Evolutionary conservation across 2,888 invertebrate species (phyloP).

Genomic region (Cybosia mesomella): DNA sequence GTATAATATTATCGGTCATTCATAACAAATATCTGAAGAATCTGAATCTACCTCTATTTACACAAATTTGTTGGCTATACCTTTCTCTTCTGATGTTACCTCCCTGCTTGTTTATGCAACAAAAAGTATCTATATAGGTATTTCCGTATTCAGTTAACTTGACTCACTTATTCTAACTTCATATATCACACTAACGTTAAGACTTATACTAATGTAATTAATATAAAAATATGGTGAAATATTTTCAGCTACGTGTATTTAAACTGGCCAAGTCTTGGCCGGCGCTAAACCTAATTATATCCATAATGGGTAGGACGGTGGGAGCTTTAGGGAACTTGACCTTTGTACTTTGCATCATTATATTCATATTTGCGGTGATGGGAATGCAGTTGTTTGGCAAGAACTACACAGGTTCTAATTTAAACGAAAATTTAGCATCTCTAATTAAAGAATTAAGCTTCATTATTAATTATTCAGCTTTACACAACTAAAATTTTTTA

Average conservation of each 20-base stretch:
- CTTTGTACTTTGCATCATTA: conserved; percentile 97
- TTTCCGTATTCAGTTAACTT: conserved; percentile 25
- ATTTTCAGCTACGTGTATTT: conserved; percentile 96
- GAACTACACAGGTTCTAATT: conserved; percentile 91
- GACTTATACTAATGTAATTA: conserved; percentile 45
- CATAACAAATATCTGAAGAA: conserved; percentile 24
- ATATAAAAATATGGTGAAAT: conserved; percentile 76
- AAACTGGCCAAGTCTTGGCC: conserved; percentile 99
- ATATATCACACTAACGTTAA: conserved; percentile 38
- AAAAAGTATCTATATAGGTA: conserved; percentile 26
- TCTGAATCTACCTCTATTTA: conserved; percentile 26
- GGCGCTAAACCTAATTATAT: conserved; percentile 97
- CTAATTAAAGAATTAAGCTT: conserved; percentile 82
- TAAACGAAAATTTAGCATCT: conserved; percentile 84
- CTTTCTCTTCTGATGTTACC: conserved; percentile 25
- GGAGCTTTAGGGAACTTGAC: conserved; percentile 98
- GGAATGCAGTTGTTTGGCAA: conserved; percentile 98
- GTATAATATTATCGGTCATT: conserved; percentile 30
- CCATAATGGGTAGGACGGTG: conserved; percentile 98
- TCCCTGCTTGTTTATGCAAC: conserved; percentile 40
- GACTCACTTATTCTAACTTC: conserved; percentile 29
- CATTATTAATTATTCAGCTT: conserved; percentile 83
- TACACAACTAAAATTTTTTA: conserved; percentile 82
- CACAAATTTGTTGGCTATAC: conserved; percentile 38
- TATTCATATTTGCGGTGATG: conserved; percentile 99